Evolutionary conservation across 2,113 vertebrate species (phyloP).

Genomic region (Aegotheles bennettii): DNA sequence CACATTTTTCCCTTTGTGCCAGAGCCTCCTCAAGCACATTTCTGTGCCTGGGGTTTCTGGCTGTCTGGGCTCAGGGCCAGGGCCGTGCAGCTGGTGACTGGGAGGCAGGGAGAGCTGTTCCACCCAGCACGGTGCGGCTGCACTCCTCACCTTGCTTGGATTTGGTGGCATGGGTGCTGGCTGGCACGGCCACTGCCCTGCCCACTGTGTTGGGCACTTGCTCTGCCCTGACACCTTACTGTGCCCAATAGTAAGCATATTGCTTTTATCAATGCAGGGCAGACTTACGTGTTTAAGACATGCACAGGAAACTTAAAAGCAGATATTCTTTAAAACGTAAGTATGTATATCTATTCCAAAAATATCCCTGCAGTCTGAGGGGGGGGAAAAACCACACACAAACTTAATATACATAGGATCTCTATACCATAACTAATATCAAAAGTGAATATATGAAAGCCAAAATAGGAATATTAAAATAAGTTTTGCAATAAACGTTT

Average conservation of each 20-base stretch:
- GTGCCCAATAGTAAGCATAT: neutral
- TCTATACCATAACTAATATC: neutral
- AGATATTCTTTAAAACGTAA: neutral
- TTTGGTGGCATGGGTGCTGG: neutral
- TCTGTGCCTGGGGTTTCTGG: neutral
- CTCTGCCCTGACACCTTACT: neutral
- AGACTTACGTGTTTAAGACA: neutral
- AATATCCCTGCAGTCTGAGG: neutral
- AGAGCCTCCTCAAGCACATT: neutral
- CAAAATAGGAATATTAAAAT: neutral
- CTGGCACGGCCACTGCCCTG: neutral
- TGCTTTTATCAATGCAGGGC: neutral
- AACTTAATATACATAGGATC: neutral
- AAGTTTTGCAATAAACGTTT: neutral
- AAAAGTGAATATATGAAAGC: neutral
- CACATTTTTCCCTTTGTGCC: neutral
- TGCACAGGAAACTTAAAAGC: neutral
- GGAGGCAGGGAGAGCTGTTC: neutral
- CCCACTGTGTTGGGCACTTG: fast-evolving
- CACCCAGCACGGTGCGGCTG: fast-evolving
- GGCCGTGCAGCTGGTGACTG: neutral
- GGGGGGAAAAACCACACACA: fast-evolving
- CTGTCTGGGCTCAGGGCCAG: neutral
- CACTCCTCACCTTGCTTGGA: too few species aligned
- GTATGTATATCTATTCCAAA: neutral